Evolutionary conservation across 1,140 invertebrate genomes (phyloP).

Genomic region (Drosophila dunni): DNA sequence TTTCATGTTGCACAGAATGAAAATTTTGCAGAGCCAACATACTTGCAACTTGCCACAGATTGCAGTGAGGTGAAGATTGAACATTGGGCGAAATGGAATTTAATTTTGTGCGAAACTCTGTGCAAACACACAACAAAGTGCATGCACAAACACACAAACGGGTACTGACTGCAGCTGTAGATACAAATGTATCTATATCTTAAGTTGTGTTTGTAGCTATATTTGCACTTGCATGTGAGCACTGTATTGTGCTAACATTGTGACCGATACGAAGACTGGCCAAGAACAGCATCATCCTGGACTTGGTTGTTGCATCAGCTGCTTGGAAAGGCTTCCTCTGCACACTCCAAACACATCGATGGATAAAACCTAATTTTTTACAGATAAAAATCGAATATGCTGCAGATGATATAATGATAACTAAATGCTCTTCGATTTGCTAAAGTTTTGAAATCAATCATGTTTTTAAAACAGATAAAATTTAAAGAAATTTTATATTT

Average conservation of each 20-base stretch:
- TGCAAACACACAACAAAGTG: slow-evolving; percentile 37
- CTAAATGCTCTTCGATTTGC: slow-evolving; percentile 2
- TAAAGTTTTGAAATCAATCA: background rate
- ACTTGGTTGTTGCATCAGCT: slow-evolving; percentile 32
- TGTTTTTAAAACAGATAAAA: background rate
- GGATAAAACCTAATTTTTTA: slow-evolving; percentile 71
- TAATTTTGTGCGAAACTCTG: slow-evolving; percentile 68
- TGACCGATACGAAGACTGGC: slow-evolving; percentile 28
- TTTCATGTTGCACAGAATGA: slow-evolving; percentile 4
- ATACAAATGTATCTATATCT: slow-evolving; percentile 11
- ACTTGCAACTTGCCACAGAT: slow-evolving; percentile 27
- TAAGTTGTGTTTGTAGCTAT: background rate
- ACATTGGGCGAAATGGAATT: slow-evolving; percentile 57
- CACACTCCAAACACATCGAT: slow-evolving; percentile 12
- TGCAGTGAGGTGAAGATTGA: slow-evolving; percentile 25
- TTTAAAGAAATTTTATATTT: background rate
- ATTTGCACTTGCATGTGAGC: slow-evolving; percentile 6
- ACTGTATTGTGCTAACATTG: slow-evolving; percentile 27
- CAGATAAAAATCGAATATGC: slow-evolving; percentile 62
- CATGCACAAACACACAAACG: background rate
- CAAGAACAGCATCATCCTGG: slow-evolving; percentile 24
- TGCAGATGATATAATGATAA: background rate
- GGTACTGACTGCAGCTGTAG: background rate
- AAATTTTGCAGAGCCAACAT: slow-evolving; percentile 25
- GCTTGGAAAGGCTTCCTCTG: slow-evolving; percentile 7